phyloP scores from a whole-genome alignment of 2,888 invertebrate genomes.

The Thera britannica region DNA sequence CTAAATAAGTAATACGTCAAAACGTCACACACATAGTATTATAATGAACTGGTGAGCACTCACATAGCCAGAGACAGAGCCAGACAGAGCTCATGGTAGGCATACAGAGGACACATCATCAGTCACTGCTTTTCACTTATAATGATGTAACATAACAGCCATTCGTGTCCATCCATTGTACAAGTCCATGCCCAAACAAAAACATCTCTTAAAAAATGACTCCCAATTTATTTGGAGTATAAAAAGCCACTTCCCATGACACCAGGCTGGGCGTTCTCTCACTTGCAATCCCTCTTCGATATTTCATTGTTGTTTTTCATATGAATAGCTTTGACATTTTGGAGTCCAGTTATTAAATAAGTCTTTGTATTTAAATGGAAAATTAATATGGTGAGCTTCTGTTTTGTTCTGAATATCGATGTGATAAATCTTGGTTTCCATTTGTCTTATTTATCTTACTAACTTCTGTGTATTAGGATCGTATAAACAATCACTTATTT shows the following conservation, averaged over 20 bases:
- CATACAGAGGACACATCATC: slow-evolving; percentile 57
- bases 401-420: slow-evolving; percentile 39
- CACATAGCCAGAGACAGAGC: too few relatives aligned
- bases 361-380: slow-evolving; percentile 83
- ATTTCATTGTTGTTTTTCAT: slow-evolving; percentile 75
- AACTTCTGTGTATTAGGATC: background rate
- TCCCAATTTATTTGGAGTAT: slow-evolving; percentile 81
- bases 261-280: slow-evolving; percentile 68
- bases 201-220: slow-evolving; percentile 76
- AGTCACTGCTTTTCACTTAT: slow-evolving; percentile 81
- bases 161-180: slow-evolving; percentile 83
- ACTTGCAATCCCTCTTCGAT: slow-evolving; percentile 73
- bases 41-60: too few relatives aligned
- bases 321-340: slow-evolving; percentile 79
- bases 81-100: too few relatives aligned
- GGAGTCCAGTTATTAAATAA: slow-evolving; percentile 83
- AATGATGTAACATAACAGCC: slow-evolving; percentile 83
- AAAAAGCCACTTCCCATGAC: slow-evolving; percentile 80
- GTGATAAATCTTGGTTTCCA: slow-evolving; percentile 15
- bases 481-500: background rate
- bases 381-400: slow-evolving; percentile 72
- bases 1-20: too few relatives aligned
- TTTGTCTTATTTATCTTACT: slow-evolving; percentile 5
- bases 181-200: slow-evolving; percentile 72
- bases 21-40: too few relatives aligned